Percentiles rank a stretch among this genome's conserved stretches.
Conservation (phyloP, 2,888 invertebrate species). For the Strigamia maritima region DNA sequence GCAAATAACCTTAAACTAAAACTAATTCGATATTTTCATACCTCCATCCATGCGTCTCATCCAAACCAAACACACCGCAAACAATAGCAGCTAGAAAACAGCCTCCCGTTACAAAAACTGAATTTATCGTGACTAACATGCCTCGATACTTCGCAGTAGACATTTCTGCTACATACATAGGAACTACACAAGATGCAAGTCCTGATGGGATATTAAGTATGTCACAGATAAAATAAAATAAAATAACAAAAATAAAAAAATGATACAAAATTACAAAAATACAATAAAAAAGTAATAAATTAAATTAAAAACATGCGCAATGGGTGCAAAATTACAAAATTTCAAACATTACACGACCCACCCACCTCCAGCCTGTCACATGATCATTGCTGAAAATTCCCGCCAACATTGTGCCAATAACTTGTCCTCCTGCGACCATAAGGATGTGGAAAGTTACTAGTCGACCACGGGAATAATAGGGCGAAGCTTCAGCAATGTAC, state of each 20-base stretch:
- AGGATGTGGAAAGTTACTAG: slow-evolving; percentile 40
- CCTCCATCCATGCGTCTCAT: slow-evolving; percentile 57
- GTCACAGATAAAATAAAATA: slow-evolving; percentile 38
- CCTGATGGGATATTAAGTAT: slow-evolving; percentile 48
- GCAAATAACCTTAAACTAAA: not conserved
- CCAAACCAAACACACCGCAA: slow-evolving; percentile 56
- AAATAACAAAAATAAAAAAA: slow-evolving; percentile 40
- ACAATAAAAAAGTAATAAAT: slow-evolving; percentile 19
- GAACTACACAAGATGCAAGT: slow-evolving; percentile 58
- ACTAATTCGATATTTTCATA: slow-evolving; percentile 44
- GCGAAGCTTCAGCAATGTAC: slow-evolving; percentile 44
- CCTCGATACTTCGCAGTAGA: slow-evolving; percentile 57
- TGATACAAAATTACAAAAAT: slow-evolving; percentile 39
- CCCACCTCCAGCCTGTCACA: slow-evolving; percentile 41
- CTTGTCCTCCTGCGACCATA: slow-evolving; percentile 41
- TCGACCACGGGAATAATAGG: slow-evolving; percentile 39
- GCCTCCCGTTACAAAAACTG: slow-evolving; percentile 57
- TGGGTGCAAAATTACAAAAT: not conserved
- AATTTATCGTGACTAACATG: slow-evolving; percentile 56
- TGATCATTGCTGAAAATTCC: slow-evolving; percentile 36
- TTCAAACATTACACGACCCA: not conserved
- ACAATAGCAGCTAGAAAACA: slow-evolving; percentile 57
- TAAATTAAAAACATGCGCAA: slow-evolving; percentile 33
- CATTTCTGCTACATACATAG: slow-evolving; percentile 60
- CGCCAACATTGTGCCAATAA: slow-evolving; percentile 37